Percentiles rank a stretch among this genome's conserved stretches.
These are phyloP conservation scores for Amniataba percoides DNA, from an alignment of 2,797 vertebrate species.

Conservation along the genomic window DNA sequence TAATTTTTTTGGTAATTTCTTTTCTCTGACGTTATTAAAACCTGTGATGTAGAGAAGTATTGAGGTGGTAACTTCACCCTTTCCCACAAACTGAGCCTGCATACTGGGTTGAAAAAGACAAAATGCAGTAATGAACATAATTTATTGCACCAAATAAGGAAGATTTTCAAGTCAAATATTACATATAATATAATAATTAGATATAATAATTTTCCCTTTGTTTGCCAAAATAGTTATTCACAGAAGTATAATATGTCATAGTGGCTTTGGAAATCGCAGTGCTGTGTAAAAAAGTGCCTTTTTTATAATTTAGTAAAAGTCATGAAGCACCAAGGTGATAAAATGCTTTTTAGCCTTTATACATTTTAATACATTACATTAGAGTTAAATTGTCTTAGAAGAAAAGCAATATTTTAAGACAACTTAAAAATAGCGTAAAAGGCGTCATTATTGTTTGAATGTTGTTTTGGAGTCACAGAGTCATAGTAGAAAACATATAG, in stretches of 20 bases:
- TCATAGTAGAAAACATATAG: no score
- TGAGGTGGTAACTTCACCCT: not conserved
- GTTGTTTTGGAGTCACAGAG: not conserved
- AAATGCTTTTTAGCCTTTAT: not conserved
- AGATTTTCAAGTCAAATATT: not conserved
- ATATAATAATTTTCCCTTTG: not conserved
- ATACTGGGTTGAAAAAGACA: not conserved
- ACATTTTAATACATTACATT: not conserved
- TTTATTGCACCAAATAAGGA: not conserved
- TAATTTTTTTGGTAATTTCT: no score
- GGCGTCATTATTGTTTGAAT: not conserved
- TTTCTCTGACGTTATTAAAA: not conserved
- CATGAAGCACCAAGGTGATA: not conserved
- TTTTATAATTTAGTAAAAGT: not conserved
- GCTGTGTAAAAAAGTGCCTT: no score
- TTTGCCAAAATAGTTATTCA: not conserved
- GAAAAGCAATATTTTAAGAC: not conserved
- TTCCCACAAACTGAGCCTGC: not conserved
- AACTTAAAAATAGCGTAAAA: not conserved
- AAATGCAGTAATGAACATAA: not conserved
- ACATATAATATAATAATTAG: not conserved
- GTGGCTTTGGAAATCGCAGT: no score
- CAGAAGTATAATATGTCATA: no score
- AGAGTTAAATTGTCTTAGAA: not conserved
- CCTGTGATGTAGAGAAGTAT: not conserved